Conservation (phyloP, 2,113 vertebrate genomes). For the Pituophis catenifer region DNA sequence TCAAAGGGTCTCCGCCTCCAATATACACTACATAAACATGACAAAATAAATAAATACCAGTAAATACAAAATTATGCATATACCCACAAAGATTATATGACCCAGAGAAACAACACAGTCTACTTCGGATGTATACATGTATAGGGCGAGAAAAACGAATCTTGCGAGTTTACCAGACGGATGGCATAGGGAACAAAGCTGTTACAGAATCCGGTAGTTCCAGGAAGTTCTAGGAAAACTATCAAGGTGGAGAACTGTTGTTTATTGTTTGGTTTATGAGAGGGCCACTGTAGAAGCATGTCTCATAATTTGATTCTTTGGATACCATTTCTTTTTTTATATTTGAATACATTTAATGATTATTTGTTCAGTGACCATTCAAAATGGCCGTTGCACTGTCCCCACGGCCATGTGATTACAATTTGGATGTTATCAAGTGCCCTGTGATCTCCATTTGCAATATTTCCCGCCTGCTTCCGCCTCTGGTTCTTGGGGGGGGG, state of each 20-base stretch:
- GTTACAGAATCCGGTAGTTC: neutral
- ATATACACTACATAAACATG: too few relatives aligned
- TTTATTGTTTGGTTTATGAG: neutral
- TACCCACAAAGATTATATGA: too few relatives aligned
- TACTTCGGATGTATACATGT: too few relatives aligned
- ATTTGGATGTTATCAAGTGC: neutral
- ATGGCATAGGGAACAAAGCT: too few relatives aligned
- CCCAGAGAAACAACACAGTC: too few relatives aligned
- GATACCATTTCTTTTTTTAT: neutral
- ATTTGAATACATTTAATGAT: neutral
- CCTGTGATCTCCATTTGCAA: neutral
- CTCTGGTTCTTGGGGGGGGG: neutral
- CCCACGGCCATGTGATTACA: neutral
- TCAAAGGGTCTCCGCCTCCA: too few relatives aligned
- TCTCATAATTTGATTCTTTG: neutral
- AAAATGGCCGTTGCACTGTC: neutral
- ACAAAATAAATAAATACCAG: too few relatives aligned
- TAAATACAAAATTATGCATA: too few relatives aligned
- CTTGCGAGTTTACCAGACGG: too few relatives aligned
- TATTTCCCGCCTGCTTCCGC: neutral
- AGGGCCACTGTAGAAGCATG: neutral
- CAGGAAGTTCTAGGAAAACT: neutral
- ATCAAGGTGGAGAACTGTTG: neutral
- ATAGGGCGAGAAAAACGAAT: too few relatives aligned
- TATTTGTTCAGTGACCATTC: neutral